Evolutionary conservation across 2,888 invertebrate species (phyloP), one percentile per base, ranked within the genome.

Genomic region (Panopea generosa): DNA sequence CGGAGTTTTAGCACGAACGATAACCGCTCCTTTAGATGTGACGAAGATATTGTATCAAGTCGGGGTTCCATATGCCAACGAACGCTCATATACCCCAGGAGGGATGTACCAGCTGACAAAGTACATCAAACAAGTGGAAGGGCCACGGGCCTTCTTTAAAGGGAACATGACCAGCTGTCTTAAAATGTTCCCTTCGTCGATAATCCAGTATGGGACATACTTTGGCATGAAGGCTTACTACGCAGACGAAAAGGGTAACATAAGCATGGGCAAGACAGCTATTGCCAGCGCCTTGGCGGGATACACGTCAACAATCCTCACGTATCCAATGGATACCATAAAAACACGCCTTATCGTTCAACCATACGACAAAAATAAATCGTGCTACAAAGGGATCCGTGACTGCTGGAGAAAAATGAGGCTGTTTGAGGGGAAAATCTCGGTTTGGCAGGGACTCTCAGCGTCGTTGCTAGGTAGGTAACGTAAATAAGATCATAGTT

Each of bases 301-400:
- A 14, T 57, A 72, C 16, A 22, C 53, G 14, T 57, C 77, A 14
- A 77, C 77, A n/a, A 38, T 72, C 14, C 3, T 57, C 4, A 72
- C 67, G 1, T 77, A 77, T 33, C 77, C 77, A 7, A 18, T 77
- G 29, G 71, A 77, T 29, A 67, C 62, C 9, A 40, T 77, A 1
- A 77, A 77, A 52, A 77, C 77, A 14, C 53, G 77, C 20, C n/a
- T 77, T 33, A 72, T 77, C 18, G 67, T 52, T 0, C 67, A 77
- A 14, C 61, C 65, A 11, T 40, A 22, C 27, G 52, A 60, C 11
- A 60, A 60, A 16, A 33, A 43, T 1, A 22, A 27, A 2, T 57
- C 67, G 1, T 29, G 47, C 4, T 72, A 77, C 38, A 53, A 57
- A 18, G 61, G 62, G 1, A 33, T 62, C 11, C 22, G 29, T 2